Conservation (phyloP, 1,140 invertebrate species). For the Carposina sasakii region DNA sequence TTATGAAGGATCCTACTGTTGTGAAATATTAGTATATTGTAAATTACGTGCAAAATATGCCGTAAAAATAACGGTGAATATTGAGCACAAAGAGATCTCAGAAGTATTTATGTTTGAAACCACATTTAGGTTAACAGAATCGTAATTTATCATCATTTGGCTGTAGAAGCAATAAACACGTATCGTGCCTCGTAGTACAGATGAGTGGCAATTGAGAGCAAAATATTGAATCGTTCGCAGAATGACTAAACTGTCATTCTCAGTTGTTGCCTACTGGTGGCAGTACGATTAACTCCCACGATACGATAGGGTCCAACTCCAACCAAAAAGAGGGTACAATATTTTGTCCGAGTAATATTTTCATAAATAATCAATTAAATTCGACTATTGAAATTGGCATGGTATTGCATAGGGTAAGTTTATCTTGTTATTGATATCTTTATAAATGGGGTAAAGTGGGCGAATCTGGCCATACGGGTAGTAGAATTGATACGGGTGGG, state of each 20-base stretch:
- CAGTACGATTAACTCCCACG: too few species aligned
- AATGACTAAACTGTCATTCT: too few species aligned
- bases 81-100: slow-evolving; percentile 31
- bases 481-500: slow-evolving; percentile 56
- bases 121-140: slow-evolving; percentile 36
- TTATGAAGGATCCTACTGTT: too few species aligned
- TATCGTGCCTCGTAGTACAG: too few species aligned
- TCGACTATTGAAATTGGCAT: slow-evolving; percentile 35
- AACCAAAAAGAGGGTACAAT: slow-evolving; percentile 18
- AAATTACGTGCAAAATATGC: slow-evolving; percentile 30
- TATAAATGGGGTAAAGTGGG: slow-evolving; percentile 62
- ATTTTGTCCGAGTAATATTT: slow-evolving; percentile 44
- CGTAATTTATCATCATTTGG: slow-evolving; percentile 28
- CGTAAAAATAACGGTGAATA: slow-evolving; percentile 23
- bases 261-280: too few species aligned
- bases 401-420: slow-evolving; percentile 39
- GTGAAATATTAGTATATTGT: slow-evolving; percentile 31
- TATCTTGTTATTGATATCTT: slow-evolving; percentile 67
- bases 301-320: too few species aligned
- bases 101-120: slow-evolving; percentile 35
- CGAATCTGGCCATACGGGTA: slow-evolving; percentile 59
- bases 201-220: too few species aligned
- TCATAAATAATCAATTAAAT: slow-evolving; percentile 67
- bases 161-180: slow-evolving; percentile 30
- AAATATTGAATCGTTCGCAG: too few species aligned